Conservation (phyloP, 1,140 invertebrate genomes). For the fruit fly (Drosophila melanogaster) region Release_6_plus_ISO1_MT NT_037436.4:22209501-22210000, state of each 20-base stretch:
- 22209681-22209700: slow-evolving; percentile 71
- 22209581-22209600: slow-evolving; percentile 19
- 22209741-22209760: neutral
- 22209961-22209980: slow-evolving; percentile 52
- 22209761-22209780: neutral
- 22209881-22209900: slow-evolving; percentile 72
- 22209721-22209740: slow-evolving; percentile 49
- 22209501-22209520: slow-evolving; percentile 59
- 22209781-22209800: slow-evolving; percentile 65
- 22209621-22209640: slow-evolving; percentile 23
- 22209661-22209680: slow-evolving; percentile 64
- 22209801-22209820: slow-evolving; percentile 46
- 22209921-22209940: neutral
- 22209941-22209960: slow-evolving; percentile 22
- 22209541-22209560: slow-evolving; percentile 76
- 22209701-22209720: slow-evolving; percentile 72
- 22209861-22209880: slow-evolving; percentile 80
- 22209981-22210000: slow-evolving; percentile 65
- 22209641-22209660: slow-evolving; percentile 69
- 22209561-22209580: slow-evolving; percentile 12
- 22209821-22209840: slow-evolving; percentile 64
- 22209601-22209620: slow-evolving; percentile 23
- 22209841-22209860: slow-evolving; percentile 72
- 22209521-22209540: slow-evolving; percentile 68
- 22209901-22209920: slow-evolving; percentile 49